Evolutionary conservation across 1,140 invertebrate species (phyloP).

Genomic region (Trigoniulus corallinus): DNA sequence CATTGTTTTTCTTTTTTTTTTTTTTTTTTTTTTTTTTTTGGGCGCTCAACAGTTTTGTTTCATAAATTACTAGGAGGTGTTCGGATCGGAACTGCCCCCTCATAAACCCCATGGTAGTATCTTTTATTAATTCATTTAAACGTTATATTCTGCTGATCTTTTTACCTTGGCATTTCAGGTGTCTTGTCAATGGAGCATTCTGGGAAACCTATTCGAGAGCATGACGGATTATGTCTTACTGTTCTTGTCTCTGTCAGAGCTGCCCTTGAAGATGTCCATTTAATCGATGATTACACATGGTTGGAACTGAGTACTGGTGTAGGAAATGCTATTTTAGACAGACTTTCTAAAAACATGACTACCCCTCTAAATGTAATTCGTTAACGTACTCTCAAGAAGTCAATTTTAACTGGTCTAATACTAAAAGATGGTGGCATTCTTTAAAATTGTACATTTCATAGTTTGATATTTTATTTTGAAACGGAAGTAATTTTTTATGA

Average conservation of each 20-base stretch:
- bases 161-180: constrained; percentile 18
- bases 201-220: constrained; percentile 30
- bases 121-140: neutral
- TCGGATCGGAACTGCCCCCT: constrained; percentile 63
- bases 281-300: constrained; percentile 78
- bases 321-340: constrained; percentile 45
- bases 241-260: constrained; percentile 66
- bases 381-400: constrained; percentile 25
- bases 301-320: constrained; percentile 52
- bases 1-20: neutral
- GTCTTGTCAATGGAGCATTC: constrained; percentile 43
- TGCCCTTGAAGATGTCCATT: constrained; percentile 46
- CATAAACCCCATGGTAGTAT: constrained; percentile 54
- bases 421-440: neutral
- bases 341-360: constrained; percentile 54
- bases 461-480: neutral
- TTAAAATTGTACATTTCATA: neutral
- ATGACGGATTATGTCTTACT: constrained; percentile 66
- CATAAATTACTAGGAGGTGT: constrained; percentile 45
- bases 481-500: neutral
- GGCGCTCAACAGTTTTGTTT: neutral
- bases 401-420: neutral
- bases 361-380: constrained; percentile 63
- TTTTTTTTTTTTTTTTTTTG: constrained; percentile 6
- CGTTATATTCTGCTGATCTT: neutral